Evolutionary conservation across 2,113 vertebrate species (phyloP).

Genomic region (Tachuris rubrigastra): DNA sequence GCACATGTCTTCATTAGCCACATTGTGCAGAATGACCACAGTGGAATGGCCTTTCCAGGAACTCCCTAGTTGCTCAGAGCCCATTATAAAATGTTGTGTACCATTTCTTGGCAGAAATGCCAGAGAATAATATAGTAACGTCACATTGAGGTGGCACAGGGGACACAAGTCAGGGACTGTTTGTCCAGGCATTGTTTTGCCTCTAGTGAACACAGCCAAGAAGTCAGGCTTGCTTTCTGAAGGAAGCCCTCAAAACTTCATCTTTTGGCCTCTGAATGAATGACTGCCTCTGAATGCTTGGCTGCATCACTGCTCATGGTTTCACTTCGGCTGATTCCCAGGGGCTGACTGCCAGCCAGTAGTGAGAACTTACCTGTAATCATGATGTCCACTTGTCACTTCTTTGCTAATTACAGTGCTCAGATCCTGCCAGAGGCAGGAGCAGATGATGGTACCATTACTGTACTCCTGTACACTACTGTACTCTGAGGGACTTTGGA

Average conservation of each 20-base stretch:
- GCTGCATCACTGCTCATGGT: fast-evolving
- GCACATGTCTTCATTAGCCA: not conserved
- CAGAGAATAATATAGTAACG: not conserved
- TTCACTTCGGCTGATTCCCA: not conserved
- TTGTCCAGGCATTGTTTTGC: not conserved
- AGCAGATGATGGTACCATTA: not conserved
- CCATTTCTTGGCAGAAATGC: not conserved
- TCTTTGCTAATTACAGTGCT: not conserved
- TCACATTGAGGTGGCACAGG: not conserved
- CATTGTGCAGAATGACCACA: fast-evolving
- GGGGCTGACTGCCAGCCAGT: not conserved
- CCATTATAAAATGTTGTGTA: not conserved
- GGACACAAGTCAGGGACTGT: not conserved
- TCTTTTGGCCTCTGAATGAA: not conserved
- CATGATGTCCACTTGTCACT: not conserved
- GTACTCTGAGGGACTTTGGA: fast-evolving
- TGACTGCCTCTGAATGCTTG: fast-evolving
- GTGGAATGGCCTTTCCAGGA: not conserved
- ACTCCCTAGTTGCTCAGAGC: not conserved
- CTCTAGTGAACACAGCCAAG: not conserved
- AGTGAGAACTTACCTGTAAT: not conserved
- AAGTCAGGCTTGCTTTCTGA: not conserved
- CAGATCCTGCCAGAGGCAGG: not conserved
- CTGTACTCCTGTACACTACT: fast-evolving
- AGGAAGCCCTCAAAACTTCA: not conserved